Evolutionary conservation across 2,113 vertebrate genomes (phyloP).

Genomic region (Cathartes aura): DNA sequence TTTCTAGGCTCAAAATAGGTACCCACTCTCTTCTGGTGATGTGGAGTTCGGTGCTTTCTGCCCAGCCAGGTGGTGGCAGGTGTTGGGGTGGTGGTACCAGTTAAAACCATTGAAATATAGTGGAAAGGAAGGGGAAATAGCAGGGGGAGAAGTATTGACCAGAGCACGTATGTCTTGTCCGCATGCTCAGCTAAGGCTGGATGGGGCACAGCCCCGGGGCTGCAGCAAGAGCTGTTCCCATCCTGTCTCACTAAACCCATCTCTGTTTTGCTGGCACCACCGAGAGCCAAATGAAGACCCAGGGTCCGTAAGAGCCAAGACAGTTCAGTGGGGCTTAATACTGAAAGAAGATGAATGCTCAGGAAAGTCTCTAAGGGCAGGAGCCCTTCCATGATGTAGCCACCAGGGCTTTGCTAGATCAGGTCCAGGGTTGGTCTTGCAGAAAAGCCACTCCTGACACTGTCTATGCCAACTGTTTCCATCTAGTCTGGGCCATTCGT

Average conservation of each 20-base stretch:
- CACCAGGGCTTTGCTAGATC: neutral
- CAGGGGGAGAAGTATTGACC: neutral
- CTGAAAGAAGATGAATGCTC: neutral
- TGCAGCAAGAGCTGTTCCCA: neutral
- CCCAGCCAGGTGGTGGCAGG: neutral
- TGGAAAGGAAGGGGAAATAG: neutral
- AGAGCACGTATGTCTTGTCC: neutral
- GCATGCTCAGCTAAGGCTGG: neutral
- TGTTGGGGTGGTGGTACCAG: neutral
- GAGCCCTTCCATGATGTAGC: neutral
- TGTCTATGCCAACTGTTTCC: neutral
- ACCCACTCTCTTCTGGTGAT: rapidly evolving
- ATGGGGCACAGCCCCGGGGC: neutral
- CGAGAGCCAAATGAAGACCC: neutral
- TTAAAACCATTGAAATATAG: neutral
- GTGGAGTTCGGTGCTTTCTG: neutral
- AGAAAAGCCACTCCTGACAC: neutral
- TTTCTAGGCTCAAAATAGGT: neutral
- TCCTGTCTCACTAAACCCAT: neutral
- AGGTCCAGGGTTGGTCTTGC: neutral
- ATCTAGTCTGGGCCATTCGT: rapidly evolving
- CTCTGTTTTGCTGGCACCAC: neutral
- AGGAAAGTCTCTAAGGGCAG: neutral
- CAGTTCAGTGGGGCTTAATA: neutral
- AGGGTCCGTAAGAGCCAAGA: neutral